Evolutionary conservation across 2,888 invertebrate species (phyloP), one percentile per base, ranked within the genome.

Genomic region (Euplagia quadripunctaria): DNA sequence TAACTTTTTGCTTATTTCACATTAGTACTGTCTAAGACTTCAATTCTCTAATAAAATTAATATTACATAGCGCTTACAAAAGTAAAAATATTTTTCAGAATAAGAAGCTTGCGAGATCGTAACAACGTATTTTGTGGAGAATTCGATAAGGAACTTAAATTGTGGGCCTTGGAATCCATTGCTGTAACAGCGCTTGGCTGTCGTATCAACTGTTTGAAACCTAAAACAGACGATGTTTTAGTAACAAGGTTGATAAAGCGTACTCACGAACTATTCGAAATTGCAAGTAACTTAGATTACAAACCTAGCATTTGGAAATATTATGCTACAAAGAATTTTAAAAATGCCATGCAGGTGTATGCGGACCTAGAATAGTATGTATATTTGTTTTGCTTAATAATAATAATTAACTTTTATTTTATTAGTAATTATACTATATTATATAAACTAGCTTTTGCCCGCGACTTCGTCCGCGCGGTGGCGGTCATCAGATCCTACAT

Each of bases 221-320:
- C 69, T 64, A 63, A 41, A 17, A 61, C 9, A 11, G 41, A 70
- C 0, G 49, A 49, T 46, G 41, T 46, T 51, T 64, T 61, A 31
- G 63, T 61, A 17, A 42, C 42, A 14, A 68, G 55, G 41, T 41
- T 70, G 31, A 70, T 70, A 61, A 70, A 70, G 1, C 31, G 49
- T 14, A 63, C 70, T 6, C 63, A 63, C 20, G 41, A 61, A 41
- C 17, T 63, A 17, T 79, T 96, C 96, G 3, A 90, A 90, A 1
- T 94, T 96, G 80, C 96, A 72, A 87, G 91, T 31, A 70, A 20
- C 49, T 63, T 61, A 16, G 70, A 70, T 17, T 63, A 49, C 17
- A 70, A 63, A 51, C 88, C 89, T 6, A 88, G 82, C 70, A 17
- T 89, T 2, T 91, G 89, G 88, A 85, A 85, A 82, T 88, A 86